phyloP scores from a whole-genome alignment of 35 echinoderm and acorn worm genomes.

The Strongylocentrotus purpuratus region DNA sequence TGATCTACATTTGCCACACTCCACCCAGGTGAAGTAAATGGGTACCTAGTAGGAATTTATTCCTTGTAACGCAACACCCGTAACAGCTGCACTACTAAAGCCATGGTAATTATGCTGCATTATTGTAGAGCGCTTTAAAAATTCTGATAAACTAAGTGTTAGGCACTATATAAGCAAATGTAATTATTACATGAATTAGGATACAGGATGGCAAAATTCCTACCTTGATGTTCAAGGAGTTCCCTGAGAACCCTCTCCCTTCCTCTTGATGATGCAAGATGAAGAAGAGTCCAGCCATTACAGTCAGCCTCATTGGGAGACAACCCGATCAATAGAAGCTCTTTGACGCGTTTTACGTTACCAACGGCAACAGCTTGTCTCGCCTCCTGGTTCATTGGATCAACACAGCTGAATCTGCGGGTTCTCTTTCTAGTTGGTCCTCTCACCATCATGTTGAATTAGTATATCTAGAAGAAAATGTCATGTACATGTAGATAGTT shows the following conservation, averaged over 20 bases:
- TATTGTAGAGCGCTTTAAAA: too few relatives aligned
- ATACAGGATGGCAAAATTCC: too few relatives aligned
- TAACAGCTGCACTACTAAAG: too few relatives aligned
- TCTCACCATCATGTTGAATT: not conserved
- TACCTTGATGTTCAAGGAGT: conserved; percentile 75
- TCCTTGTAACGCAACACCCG: too few relatives aligned
- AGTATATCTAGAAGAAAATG: not conserved
- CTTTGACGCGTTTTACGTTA: conserved; percentile 54
- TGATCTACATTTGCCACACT: too few relatives aligned
- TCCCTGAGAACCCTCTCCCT: conserved; percentile 65
- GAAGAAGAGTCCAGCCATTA: conserved; percentile 82
- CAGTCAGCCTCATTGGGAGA: conserved; percentile 72
- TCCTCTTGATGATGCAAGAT: conserved; percentile 75
- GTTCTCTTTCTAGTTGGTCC: conserved; percentile 42
- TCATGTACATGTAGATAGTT: too few relatives aligned
- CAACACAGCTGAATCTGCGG: not conserved
- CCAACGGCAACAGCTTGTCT: conserved; percentile 71
- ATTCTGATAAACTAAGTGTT: too few relatives aligned
- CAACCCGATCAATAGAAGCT: conserved; percentile 51
- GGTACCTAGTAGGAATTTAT: too few relatives aligned
- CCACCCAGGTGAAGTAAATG: too few relatives aligned
- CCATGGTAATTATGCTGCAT: too few relatives aligned
- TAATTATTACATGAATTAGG: too few relatives aligned
- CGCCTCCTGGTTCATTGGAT: conserved; percentile 48
- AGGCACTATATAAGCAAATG: too few relatives aligned